A percentile compares a stretch with the other conserved stretches of the same genome.
phyloP scores from a whole-genome alignment of 2,797 vertebrate genomes.

The Myotis planiceps region DNA sequence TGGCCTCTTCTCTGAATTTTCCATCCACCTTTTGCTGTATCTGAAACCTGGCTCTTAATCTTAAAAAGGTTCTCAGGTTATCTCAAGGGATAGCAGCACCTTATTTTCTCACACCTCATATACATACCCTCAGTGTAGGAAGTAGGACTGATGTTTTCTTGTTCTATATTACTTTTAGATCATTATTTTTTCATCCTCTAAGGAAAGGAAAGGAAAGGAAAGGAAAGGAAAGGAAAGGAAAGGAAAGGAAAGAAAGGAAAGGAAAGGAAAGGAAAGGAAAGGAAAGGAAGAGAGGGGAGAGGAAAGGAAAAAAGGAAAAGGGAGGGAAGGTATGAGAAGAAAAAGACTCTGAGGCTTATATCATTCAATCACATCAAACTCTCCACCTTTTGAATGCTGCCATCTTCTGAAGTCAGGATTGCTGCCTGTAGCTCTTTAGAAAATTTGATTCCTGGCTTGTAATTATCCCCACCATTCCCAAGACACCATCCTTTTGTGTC shows the following conservation, averaged over 20 bases:
- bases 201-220: not conserved
- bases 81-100: not conserved
- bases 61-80: not conserved
- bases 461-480: not conserved
- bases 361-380: not conserved
- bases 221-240: too few species aligned
- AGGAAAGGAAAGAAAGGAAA: not conserved
- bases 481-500: not conserved
- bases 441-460: not conserved
- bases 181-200: not conserved
- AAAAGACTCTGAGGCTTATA: not conserved
- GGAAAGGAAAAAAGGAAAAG: not conserved
- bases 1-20: not conserved
- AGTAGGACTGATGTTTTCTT: not conserved
- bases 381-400: not conserved
- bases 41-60: not conserved
- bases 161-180: not conserved
- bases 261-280: fast-evolving
- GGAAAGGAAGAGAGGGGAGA: too few species aligned
- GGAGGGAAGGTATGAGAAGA: not conserved
- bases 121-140: not conserved
- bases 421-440: not conserved
- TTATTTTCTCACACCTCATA: not conserved
- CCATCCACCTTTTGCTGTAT: not conserved
- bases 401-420: not conserved